Conservation (phyloP, 2,888 invertebrate species). For the Venustoraphidia nigricollis region DNA sequence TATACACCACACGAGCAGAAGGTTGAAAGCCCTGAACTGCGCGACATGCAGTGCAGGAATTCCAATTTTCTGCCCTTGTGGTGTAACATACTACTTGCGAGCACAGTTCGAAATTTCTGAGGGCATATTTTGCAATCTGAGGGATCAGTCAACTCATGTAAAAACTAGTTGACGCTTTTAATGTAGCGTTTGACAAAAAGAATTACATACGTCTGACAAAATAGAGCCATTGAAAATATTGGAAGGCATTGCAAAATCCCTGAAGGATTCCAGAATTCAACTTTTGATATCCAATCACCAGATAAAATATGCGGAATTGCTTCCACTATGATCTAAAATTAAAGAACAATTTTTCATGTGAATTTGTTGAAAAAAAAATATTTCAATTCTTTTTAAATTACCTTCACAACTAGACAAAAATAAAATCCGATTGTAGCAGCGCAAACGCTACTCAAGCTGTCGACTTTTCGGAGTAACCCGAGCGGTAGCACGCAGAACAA, state of each 20-base stretch:
- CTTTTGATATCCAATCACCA: conserved; percentile 56
- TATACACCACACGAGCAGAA: too few species aligned
- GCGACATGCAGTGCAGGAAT: too few species aligned
- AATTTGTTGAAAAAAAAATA: neutral
- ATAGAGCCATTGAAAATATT: conserved; percentile 91
- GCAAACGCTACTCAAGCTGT: conserved; percentile 75
- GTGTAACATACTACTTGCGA: too few species aligned
- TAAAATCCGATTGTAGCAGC: conserved; percentile 88
- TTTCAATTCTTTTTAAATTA: conserved; percentile 23
- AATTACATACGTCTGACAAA: conserved; percentile 78
- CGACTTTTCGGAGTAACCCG: conserved; percentile 75
- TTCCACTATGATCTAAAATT: conserved; percentile 56
- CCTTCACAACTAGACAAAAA: conserved; percentile 73
- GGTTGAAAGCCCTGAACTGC: too few species aligned
- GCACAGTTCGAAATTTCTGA: too few species aligned
- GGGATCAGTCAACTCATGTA: too few species aligned
- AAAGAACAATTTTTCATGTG: conserved; percentile 5
- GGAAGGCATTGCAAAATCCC: conserved; percentile 86
- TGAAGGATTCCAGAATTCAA: conserved; percentile 67
- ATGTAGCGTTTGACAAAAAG: neutral
- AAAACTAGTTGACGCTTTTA: neutral
- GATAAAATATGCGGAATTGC: conserved; percentile 58
- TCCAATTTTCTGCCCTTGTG: too few species aligned
- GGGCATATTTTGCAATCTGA: too few species aligned
- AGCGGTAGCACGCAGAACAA: conserved; percentile 77